phyloP scores from a whole-genome alignment of 1,140 invertebrate genomes.

The Protaetia brevitarsis region DNA sequence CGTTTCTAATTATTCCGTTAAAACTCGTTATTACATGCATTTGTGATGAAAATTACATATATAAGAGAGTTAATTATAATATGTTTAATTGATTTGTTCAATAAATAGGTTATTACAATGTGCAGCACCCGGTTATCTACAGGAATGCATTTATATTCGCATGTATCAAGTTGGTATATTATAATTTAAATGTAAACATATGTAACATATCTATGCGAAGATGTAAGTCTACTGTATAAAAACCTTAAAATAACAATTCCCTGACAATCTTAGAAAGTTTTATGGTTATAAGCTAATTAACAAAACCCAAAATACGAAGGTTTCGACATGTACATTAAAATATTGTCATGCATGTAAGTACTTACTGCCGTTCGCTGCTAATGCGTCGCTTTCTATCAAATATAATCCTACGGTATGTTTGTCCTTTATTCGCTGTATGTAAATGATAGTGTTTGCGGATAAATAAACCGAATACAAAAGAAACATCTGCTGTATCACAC shows the following conservation, averaged over 20 bases:
- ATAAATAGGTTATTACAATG: too few relatives aligned
- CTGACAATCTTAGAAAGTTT: background rate
- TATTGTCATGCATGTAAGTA: background rate
- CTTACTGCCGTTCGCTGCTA: background rate
- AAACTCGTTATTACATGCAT: background rate
- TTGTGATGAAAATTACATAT: background rate
- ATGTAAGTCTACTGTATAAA: too few relatives aligned
- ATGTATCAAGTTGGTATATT: too few relatives aligned
- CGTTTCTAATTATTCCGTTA: conserved; percentile 1
- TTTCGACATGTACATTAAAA: background rate
- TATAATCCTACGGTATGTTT: background rate
- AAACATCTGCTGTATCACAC: conserved; percentile 8
- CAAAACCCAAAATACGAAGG: background rate
- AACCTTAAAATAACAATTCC: too few relatives aligned
- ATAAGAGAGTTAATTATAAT: background rate
- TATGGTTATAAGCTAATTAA: background rate
- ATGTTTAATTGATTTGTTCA: too few relatives aligned
- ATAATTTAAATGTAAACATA: too few relatives aligned
- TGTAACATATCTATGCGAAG: too few relatives aligned
- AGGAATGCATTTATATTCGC: too few relatives aligned
- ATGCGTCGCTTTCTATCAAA: background rate
- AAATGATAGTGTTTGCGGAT: background rate
- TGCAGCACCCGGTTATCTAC: too few relatives aligned
- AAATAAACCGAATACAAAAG: background rate
- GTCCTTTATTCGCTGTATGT: background rate